Percentiles rank a stretch among this genome's conserved stretches.
These are phyloP conservation scores for Acleris literana DNA, from an alignment of 2,888 invertebrate genomes.

Conservation along the genomic window DNA sequence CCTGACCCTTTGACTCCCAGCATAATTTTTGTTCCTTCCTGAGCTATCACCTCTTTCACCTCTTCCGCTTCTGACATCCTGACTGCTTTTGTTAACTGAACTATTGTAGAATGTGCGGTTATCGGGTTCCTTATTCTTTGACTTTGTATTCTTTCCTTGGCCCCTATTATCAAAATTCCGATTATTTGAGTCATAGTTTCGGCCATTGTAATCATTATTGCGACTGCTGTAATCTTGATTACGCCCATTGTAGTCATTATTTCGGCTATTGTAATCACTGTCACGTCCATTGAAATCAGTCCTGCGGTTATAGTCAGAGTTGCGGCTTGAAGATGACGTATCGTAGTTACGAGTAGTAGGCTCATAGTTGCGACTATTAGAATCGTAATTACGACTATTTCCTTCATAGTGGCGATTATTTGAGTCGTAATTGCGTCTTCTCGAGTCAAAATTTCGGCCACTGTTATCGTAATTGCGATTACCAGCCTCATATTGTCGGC, in stretches of 20 bases:
- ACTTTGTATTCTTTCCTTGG: constrained; percentile 63
- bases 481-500: constrained; percentile 9
- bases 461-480: constrained; percentile 17
- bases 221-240: constrained; percentile 23
- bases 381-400: constrained; percentile 45
- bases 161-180: constrained; percentile 51
- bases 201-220: constrained; percentile 26
- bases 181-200: constrained; percentile 37
- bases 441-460: constrained; percentile 40
- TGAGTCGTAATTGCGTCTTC: constrained; percentile 43
- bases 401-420: constrained; percentile 40
- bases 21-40: constrained; percentile 60
- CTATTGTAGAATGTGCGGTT: constrained; percentile 74
- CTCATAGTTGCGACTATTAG: constrained; percentile 44
- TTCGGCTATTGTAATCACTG: constrained; percentile 26
- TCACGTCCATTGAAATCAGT: constrained; percentile 19
- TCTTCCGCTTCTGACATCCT: constrained; percentile 62
- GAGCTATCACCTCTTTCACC: constrained; percentile 56
- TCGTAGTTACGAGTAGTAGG: constrained; percentile 44
- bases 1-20: constrained; percentile 64
- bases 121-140: constrained; percentile 66
- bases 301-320: constrained; percentile 18
- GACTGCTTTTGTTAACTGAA: constrained; percentile 62
- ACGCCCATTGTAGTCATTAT: constrained; percentile 24
- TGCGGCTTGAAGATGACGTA: constrained; percentile 3